These are phyloP conservation scores for Parapristionchus giblindavisi DNA, from an alignment of 2,888 invertebrate genomes.

Conservation along the genomic window DNA sequence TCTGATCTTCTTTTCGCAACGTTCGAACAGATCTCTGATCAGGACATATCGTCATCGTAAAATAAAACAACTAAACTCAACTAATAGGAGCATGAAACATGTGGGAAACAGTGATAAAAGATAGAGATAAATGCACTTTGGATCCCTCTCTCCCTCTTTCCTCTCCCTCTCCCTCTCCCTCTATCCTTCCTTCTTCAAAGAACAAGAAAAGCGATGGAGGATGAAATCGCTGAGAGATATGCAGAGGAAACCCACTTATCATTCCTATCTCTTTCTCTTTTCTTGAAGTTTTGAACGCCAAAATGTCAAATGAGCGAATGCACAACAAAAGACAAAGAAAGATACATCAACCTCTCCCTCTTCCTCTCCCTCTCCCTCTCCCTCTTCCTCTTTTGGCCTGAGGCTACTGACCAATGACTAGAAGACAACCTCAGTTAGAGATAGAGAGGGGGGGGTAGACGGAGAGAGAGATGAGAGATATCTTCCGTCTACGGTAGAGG, in stretches of 20 bases:
- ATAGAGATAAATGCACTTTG: constrained; percentile 14
- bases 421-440: constrained; percentile 10
- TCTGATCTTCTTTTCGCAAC: too few species aligned
- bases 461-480: background rate
- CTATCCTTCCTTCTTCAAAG: constrained; percentile 4
- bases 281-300: too few species aligned
- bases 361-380: background rate
- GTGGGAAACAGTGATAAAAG: background rate
- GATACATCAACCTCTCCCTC: background rate
- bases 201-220: background rate
- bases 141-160: background rate
- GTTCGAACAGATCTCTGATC: too few species aligned
- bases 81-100: background rate
- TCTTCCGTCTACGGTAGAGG: background rate
- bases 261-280: too few species aligned
- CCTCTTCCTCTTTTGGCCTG: background rate
- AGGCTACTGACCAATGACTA: constrained; percentile 8
- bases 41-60: too few species aligned
- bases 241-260: too few species aligned
- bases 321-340: background rate
- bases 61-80: background rate
- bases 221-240: background rate
- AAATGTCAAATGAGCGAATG: too few species aligned
- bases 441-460: background rate
- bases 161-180: background rate